Evolutionary conservation across 2,797 vertebrate species (phyloP).

Genomic region (Gephyroberyx darwinii): DNA sequence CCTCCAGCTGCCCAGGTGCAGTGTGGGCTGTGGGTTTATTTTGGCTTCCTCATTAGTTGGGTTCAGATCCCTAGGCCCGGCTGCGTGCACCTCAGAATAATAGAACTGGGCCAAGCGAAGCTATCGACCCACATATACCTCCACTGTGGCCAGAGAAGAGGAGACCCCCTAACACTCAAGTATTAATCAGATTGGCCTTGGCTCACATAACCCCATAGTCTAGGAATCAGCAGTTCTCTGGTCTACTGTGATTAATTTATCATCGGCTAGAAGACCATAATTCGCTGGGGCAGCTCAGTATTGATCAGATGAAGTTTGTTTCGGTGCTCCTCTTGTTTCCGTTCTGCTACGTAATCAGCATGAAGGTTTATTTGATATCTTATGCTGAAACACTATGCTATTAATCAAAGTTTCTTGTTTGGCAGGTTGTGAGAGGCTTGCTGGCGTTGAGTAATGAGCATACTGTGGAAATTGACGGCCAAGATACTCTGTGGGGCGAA

Average conservation of each 20-base stretch:
- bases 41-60: constrained; percentile 64
- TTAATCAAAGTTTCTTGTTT: constrained; percentile 75
- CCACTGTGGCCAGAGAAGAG: constrained; percentile 10
- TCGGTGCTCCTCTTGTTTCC: background rate
- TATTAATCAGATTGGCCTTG: constrained; percentile 57
- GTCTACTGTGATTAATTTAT: constrained; percentile 56
- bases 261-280: constrained; percentile 32
- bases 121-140: constrained; percentile 48
- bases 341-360: constrained; percentile 27
- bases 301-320: constrained; percentile 37
- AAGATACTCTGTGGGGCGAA: constrained; percentile 98
- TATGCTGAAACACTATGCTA: constrained; percentile 49
- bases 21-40: constrained; percentile 56
- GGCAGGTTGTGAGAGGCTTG: constrained; percentile 92
- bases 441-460: constrained; percentile 87
- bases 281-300: constrained; percentile 32
- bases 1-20: constrained; percentile 36
- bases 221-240: constrained; percentile 38
- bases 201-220: constrained; percentile 26
- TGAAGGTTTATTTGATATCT: constrained; percentile 59
- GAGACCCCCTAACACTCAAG: constrained; percentile 41
- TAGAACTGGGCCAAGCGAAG: constrained; percentile 60
- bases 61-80: constrained; percentile 39
- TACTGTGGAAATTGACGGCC: constrained; percentile 89
- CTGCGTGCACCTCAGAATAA: constrained; percentile 40